phyloP scores from a whole-genome alignment of 2,797 vertebrate genomes.

The Betta splendens region DNA sequence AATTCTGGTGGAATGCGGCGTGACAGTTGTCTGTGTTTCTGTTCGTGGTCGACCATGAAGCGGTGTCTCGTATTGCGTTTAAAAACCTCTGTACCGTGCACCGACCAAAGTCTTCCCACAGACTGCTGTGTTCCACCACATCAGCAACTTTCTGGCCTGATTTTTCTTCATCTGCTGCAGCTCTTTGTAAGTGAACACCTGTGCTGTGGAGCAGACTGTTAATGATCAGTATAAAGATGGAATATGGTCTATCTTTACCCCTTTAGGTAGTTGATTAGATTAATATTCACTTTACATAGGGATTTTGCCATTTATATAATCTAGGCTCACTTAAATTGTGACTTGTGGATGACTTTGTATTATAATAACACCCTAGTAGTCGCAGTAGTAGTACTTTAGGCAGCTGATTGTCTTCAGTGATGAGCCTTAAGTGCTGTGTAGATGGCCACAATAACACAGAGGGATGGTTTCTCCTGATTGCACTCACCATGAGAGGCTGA shows the following conservation, averaged over 20 bases:
- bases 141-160: not conserved
- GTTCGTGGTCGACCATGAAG: slow-evolving; percentile 21
- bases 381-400: not conserved
- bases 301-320: not conserved
- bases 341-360: not conserved
- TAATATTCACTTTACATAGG: not conserved
- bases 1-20: slow-evolving; percentile 18
- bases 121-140: not conserved
- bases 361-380: not conserved
- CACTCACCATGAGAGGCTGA: slow-evolving; percentile 31
- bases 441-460: slow-evolving; percentile 21
- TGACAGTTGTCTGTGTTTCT: slow-evolving; percentile 16
- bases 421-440: slow-evolving; percentile 13
- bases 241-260: too few relatives aligned
- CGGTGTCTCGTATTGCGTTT: slow-evolving; percentile 3
- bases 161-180: slow-evolving; percentile 6
- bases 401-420: slow-evolving; percentile 4
- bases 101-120: not conserved
- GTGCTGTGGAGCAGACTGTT: not conserved
- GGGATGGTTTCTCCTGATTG: slow-evolving; percentile 26
- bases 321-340: not conserved
- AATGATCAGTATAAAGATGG: too few relatives aligned
- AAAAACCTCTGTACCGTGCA: slow-evolving; percentile 6
- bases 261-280: slow-evolving; percentile 1
- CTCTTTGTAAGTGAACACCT: slow-evolving; percentile 3